Evolutionary conservation across 2,113 vertebrate genomes (phyloP), one percentile per base, ranked within the genome.

Genomic region (Sphaerodactylus townsendi): DNA sequence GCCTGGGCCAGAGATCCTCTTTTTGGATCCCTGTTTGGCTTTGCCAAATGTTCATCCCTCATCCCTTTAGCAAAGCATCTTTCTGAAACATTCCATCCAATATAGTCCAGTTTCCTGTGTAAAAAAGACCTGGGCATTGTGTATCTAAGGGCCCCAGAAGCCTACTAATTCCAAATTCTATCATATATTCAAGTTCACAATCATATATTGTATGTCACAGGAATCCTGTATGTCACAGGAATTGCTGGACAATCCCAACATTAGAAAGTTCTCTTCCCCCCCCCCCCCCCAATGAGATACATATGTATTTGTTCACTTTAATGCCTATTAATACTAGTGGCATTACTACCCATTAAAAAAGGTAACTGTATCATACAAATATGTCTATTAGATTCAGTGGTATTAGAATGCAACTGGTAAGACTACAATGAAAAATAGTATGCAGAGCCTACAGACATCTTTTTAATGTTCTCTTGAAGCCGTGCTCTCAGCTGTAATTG

Each of bases 401-500:
- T 89, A 89, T 90, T 82, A 88, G 87, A 85, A 74, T 39, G 89
- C 85, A 91, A 88, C 79, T 87, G 74, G 44, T n/a, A 72, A 21
- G 19, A 77, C 19, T 14, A 56, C 17, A 15, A 9, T 44, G 81
- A 66, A 83, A 76, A 75, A 46, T 48, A 25, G 21, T 79, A 44
- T 8, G 2, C 50, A 88, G 85, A 86, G 84, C 76, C 82, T 91
- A 71, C 1, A 73, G 78, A 84, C 80, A 86, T 68, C 74, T 89
- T 75, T 86, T 88, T 87, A 82, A 82, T 86, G 87, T 83, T 84
- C 30, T 72, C 84, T 82, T 85, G 87, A 88, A 88, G 83, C 79
- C 86, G 91, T 87, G 80, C 74, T 77, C 76, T 87, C 33, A 70
- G 65, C 46, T 81, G 87, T 91, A 91, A 93, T 89, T 92, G 90